Evolutionary conservation across 2,113 vertebrate species (phyloP), one percentile per base, ranked within the genome.

Genomic region (Equus przewalskii): DNA sequence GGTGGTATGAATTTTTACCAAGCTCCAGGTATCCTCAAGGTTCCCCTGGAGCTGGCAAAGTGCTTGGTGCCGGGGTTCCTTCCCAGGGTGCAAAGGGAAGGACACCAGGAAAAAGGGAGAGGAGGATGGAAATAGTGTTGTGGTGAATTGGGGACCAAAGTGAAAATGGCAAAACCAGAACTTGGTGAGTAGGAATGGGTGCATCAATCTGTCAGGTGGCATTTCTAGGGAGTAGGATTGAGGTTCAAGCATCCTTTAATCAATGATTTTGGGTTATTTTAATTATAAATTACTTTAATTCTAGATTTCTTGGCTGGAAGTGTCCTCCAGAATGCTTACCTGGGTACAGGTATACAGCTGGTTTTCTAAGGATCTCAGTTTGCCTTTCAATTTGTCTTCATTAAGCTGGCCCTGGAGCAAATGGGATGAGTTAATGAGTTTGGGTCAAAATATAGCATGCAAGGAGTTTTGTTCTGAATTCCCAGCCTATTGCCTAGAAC

Each of bases 261-360:
- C 69, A 70, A 14, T 54, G 51, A 78, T 86, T 93, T 72, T 69
- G 28, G 78, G 54, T n/a, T 54, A 54, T 54, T 54, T 54, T 54
- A 15, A 54, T 54, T 54, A 54, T 54, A 54, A 54, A 16, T 54
- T 51, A 24, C 62, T 54, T 89, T 79, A 70, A 78, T 86, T 93
- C 83, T 69, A 33, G 83, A 62, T n/a, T 84, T 58, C 65, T 56
- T 21, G 67, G 46, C 21, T 78, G 16, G 21, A 67, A 62, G 11
- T 16, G 4, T 60, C 51, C 78, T 78, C 41, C 9, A 22, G 65
- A 72, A 19, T 33, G 78, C 56, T 99, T 99, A 99, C 99, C 99
- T 99, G 99, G 72, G 99, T 98, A 81, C 98, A 99, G 95, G 99
- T 97, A 91, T 99, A 99, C 97, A 99, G 99, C 98, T 99, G 99